Percentiles rank a stretch among this genome's conserved stretches.
Conservation (phyloP, 2,888 invertebrate genomes). For the Liodrosophila aerea region DNA sequence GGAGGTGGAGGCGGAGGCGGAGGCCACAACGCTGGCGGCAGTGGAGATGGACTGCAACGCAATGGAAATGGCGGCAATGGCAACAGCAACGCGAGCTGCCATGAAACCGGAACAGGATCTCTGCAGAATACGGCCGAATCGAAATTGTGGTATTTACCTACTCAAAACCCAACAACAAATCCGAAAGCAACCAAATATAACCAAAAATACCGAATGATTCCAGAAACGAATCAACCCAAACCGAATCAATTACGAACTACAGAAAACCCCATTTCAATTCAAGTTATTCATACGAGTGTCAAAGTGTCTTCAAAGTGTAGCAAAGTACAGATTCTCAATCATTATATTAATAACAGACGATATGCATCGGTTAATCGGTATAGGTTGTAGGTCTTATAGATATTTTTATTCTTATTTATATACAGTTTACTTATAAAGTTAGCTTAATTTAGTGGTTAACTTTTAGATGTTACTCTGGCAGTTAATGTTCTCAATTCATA, state of each 20-base stretch:
- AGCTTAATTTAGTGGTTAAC: no score
- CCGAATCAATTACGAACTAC: no score
- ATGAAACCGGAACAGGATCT: slow-evolving; percentile 81
- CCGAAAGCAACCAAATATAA: background rate
- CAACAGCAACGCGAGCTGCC: slow-evolving; percentile 82
- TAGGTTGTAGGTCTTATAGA: background rate
- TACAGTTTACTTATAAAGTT: no score
- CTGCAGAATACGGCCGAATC: slow-evolving; percentile 81
- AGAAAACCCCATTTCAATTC: no score
- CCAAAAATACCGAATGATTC: slow-evolving; percentile 1
- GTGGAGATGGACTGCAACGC: slow-evolving; percentile 73
- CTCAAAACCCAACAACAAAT: slow-evolving; percentile 27
- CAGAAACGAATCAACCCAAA: background rate
- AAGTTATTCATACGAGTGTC: background rate
- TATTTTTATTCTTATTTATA: no score
- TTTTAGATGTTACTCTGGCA: no score
- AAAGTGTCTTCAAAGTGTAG: slow-evolving; percentile 16
- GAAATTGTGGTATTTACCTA: slow-evolving; percentile 81
- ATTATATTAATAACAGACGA: slow-evolving; percentile 1
- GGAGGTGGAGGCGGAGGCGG: slow-evolving; percentile 76
- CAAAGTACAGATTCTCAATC: slow-evolving; percentile 14
- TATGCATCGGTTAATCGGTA: background rate
- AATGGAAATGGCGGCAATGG: slow-evolving; percentile 74
- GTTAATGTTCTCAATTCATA: no score
- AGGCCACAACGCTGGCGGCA: slow-evolving; percentile 78